Base-by-base conservation (phyloP, 2,113 vertebrate genomes). In the Origma solitaria region DNA sequence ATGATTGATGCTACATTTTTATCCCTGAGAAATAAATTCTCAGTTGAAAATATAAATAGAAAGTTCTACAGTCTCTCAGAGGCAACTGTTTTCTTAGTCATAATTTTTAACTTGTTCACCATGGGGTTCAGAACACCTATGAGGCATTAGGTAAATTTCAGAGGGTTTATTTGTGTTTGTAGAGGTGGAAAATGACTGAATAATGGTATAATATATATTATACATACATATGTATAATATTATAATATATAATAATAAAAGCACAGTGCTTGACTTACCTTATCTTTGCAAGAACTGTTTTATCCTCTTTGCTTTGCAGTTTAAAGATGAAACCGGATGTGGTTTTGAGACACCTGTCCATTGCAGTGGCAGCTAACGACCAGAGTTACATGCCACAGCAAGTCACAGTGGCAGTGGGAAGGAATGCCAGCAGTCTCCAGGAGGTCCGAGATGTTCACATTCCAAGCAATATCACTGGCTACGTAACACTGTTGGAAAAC, bases 341-440 rank as follows among this genome's bases (percentile, higher is more conserved):
- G 60, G 98, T 99, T 68, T 95, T 99, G 92, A 98, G 99, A 70
- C 99, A 99, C 38, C 94, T 99, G 84, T 99, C 99, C 71, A 99
- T 99, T 28, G 99, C 99, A 0, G 99, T 99, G 90, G 98, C 99
- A 12, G 98, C 99, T 19, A 99, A 97, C 4, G 99, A 99, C 98
- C 99, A 99, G 98, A 99, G 99, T 95, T 99, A 99, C 97, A 99
- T 99, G 99, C 99, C 99, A 22, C 99, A 99, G 98, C 98, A 99
- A 86, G 99, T 99, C 28, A 99, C 99, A 0, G 98, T 99, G 15
- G 98, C 99, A 2, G 99, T 99, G 85, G 99, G 99, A 17, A 99
- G 98, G 94, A 99, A 95, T 83, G 98, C 98, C 57, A 97, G 97
- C 53, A 98, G 98, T 45, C 97, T 99, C 57, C 99, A 99, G 98